phyloP scores from a whole-genome alignment of 2,888 invertebrate genomes.

The Polydrusus pterygomalis region DNA sequence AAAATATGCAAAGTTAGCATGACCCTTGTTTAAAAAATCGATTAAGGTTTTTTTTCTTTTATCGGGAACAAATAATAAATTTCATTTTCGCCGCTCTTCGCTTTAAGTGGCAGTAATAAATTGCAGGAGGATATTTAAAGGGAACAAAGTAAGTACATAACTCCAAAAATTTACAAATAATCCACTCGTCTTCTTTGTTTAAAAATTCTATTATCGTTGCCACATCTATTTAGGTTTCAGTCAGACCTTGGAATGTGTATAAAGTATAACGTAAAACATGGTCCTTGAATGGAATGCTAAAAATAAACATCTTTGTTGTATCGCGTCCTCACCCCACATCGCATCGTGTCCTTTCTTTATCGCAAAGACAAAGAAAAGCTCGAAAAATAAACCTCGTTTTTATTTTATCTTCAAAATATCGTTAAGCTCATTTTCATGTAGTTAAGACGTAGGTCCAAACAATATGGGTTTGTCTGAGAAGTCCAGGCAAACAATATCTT shows the following conservation, averaged over 20 bases:
- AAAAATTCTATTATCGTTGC: conserved; percentile 26
- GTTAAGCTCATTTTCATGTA: conserved; percentile 1
- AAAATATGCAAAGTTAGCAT: background rate
- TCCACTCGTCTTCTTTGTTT: conserved; percentile 31
- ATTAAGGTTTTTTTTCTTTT: background rate
- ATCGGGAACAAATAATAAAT: conserved; percentile 1
- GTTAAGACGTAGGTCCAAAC: no score
- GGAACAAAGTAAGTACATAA: background rate
- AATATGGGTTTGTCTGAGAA: no score
- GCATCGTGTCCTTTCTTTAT: conserved; percentile 29
- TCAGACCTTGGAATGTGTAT: conserved; percentile 38
- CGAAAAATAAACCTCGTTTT: conserved; percentile 1
- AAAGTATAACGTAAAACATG: conserved; percentile 33
- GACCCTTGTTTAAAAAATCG: background rate
- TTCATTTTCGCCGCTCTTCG: background rate
- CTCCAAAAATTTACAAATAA: conserved; percentile 15
- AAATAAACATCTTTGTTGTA: conserved; percentile 40
- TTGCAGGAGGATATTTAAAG: background rate
- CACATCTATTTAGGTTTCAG: conserved; percentile 21
- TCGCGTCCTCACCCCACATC: conserved; percentile 26
- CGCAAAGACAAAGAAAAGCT: background rate
- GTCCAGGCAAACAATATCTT: no score
- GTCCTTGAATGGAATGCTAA: conserved; percentile 45
- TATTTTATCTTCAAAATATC: background rate
- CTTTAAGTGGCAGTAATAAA: conserved; percentile 12